These are phyloP conservation scores for Nebria brevicollis DNA, from an alignment of 2,888 invertebrate genomes.

Conservation along the genomic window DNA sequence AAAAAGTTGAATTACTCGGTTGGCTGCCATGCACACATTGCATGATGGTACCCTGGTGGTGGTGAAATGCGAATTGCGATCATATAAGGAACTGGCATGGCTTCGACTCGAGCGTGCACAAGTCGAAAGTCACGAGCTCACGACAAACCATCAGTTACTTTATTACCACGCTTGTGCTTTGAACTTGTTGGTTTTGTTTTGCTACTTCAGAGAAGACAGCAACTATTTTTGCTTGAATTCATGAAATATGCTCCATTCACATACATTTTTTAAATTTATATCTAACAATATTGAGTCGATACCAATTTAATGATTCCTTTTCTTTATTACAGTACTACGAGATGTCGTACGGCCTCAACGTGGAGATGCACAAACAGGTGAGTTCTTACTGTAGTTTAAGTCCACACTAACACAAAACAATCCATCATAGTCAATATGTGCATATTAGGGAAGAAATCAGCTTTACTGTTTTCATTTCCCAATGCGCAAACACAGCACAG, in stretches of 20 bases:
- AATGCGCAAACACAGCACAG: not conserved
- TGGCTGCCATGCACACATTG: not conserved
- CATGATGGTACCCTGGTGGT: not conserved
- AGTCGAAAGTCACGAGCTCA: not conserved
- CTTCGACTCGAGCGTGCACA: not conserved
- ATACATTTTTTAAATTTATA: not conserved
- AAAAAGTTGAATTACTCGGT: not conserved
- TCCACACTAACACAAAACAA: not conserved
- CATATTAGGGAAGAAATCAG: not conserved
- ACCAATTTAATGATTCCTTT: constrained; percentile 39
- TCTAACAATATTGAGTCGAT: not conserved
- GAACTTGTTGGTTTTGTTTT: not conserved
- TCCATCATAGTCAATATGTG: not conserved
- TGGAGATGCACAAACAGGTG: constrained; percentile 98
- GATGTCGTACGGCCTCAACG: constrained; percentile 96
- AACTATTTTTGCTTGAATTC: no score
- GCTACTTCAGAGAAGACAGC: not conserved
- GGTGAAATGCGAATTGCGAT: not conserved
- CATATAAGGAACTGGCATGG: not conserved
- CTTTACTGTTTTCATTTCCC: constrained; percentile 12
- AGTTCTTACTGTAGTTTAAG: constrained; percentile 57
- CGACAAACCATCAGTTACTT: not conserved
- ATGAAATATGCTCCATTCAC: no score
- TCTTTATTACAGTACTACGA: constrained; percentile 93
- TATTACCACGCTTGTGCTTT: not conserved